These are phyloP conservation scores for Malacosoma neustria DNA, from an alignment of 2,888 invertebrate species.

Conservation along the genomic window DNA sequence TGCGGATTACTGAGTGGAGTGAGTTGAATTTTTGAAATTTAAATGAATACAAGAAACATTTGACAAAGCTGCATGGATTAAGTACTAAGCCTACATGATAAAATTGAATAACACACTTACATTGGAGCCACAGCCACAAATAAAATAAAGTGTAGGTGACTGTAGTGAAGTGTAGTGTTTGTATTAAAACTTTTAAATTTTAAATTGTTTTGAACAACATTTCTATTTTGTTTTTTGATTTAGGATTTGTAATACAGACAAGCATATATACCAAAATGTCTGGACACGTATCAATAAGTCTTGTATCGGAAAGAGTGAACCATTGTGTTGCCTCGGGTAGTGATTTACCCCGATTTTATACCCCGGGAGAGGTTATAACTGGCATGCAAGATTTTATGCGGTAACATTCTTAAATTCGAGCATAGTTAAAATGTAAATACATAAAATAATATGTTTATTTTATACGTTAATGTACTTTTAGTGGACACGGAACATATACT, in stretches of 20 bases:
- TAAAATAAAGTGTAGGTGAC: no score
- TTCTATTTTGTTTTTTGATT: not conserved
- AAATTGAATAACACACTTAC: no score
- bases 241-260: not conserved
- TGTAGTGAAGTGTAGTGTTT: no score
- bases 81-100: no score
- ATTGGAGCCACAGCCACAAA: no score
- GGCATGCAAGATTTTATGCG: slow-evolving; percentile 89
- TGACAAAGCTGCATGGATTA: no score
- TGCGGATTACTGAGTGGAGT: no score
- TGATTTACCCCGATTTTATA: slow-evolving; percentile 80
- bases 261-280: slow-evolving; percentile 39
- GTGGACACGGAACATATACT: slow-evolving; percentile 97
- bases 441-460: not conserved
- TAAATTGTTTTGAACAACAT: not conserved
- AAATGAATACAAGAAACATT: no score
- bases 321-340: slow-evolving; percentile 70
- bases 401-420: slow-evolving; percentile 55
- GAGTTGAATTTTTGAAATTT: no score
- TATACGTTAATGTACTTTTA: slow-evolving; percentile 36
- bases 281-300: slow-evolving; percentile 75
- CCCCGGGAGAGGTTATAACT: slow-evolving; percentile 92
- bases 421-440: not conserved
- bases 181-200: no score
- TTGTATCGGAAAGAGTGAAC: slow-evolving; percentile 79